Evolutionary conservation across 1,140 invertebrate genomes (phyloP).

Genomic region (Nebria ingens): DNA sequence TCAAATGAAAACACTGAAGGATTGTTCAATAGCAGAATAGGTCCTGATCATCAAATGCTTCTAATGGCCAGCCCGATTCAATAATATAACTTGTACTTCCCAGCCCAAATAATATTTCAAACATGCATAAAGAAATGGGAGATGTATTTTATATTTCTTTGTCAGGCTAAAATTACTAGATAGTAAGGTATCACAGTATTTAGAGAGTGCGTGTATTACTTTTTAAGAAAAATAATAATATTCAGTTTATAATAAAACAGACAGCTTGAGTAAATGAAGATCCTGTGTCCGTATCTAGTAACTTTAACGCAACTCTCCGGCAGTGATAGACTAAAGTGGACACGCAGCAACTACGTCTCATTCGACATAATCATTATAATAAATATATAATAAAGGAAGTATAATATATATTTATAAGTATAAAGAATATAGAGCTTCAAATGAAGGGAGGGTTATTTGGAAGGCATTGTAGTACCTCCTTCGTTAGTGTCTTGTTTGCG

Average conservation of each 20-base stretch:
- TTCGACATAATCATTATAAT: background rate
- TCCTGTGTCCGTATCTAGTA: slow-evolving; percentile 1
- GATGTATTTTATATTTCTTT: background rate
- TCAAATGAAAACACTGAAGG: slow-evolving; percentile 7
- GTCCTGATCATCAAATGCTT: slow-evolving; percentile 8
- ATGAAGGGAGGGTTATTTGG: slow-evolving; percentile 34
- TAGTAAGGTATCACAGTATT: background rate
- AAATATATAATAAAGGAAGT: background rate
- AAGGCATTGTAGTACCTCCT: slow-evolving; percentile 60
- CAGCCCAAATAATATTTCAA: slow-evolving; percentile 9
- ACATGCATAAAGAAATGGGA: slow-evolving; percentile 5
- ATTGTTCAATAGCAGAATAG: slow-evolving; percentile 8
- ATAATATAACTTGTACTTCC: slow-evolving; percentile 3
- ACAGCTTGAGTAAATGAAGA: background rate
- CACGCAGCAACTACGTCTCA: slow-evolving; percentile 5
- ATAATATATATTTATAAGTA: background rate
- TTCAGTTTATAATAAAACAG: too few species aligned
- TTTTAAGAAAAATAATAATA: too few species aligned
- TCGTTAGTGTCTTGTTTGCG: slow-evolving; percentile 96
- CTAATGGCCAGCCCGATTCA: slow-evolving; percentile 8
- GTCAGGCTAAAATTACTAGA: slow-evolving; percentile 9
- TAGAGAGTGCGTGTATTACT: background rate
- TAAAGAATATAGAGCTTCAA: slow-evolving; percentile 25
- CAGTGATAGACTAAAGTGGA: slow-evolving; percentile 5
- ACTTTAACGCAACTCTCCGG: slow-evolving; percentile 2